Conservation (phyloP, 2,888 invertebrate genomes). For the Stenchaetothrips biformis region DNA sequence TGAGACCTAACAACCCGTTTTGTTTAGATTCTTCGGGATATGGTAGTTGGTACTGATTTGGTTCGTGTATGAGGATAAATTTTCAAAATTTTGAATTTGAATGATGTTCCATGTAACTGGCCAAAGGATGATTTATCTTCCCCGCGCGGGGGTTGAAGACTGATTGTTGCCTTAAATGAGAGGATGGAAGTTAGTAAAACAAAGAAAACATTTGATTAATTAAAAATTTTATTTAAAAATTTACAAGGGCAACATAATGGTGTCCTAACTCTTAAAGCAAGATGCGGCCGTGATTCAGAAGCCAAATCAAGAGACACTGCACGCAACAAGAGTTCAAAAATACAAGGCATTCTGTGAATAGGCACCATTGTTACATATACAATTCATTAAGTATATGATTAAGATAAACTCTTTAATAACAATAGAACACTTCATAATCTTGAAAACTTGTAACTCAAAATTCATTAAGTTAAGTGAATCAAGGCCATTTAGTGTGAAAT, state of each 20-base stretch:
- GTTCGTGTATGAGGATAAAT: no score
- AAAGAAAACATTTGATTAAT: neutral
- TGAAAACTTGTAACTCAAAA: neutral
- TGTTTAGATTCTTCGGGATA: no score
- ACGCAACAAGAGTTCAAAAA: slow-evolving; percentile 9
- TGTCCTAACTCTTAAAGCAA: slow-evolving; percentile 1
- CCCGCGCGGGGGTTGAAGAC: no score
- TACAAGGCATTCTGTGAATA: slow-evolving; percentile 23
- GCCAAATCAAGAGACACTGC: neutral
- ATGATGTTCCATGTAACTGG: no score
- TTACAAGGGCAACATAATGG: neutral
- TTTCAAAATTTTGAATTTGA: no score
- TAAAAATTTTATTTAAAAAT: slow-evolving; percentile 25
- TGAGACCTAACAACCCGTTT: no score
- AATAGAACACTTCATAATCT: neutral
- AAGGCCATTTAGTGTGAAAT: neutral
- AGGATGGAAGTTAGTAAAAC: no score
- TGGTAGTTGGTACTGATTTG: no score
- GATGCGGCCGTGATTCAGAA: neutral
- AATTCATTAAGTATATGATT: slow-evolving; percentile 13
- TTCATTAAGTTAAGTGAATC: neutral
- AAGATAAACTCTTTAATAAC: neutral
- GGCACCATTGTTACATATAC: slow-evolving; percentile 16
- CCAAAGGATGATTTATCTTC: no score
- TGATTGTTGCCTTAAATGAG: no score